Evolutionary conservation across 2,888 invertebrate species (phyloP).

Genomic region (Sminthurinus aureus): DNA sequence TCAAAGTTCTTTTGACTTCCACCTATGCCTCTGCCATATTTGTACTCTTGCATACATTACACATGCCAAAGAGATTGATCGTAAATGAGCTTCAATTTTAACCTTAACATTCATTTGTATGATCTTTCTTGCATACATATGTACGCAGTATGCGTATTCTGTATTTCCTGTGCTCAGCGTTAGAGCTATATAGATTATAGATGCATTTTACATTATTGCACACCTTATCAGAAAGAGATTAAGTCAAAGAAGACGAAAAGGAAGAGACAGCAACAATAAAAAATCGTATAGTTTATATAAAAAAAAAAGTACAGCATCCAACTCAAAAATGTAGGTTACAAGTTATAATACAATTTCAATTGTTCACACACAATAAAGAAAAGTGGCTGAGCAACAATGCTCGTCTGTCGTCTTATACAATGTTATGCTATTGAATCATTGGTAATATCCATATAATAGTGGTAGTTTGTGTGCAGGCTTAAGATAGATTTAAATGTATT

Average conservation of each 20-base stretch:
- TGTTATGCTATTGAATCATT: background rate
- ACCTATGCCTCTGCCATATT: background rate
- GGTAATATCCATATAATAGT: background rate
- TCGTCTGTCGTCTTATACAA: slow-evolving; percentile 14
- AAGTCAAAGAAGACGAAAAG: background rate
- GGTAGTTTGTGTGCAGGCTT: background rate
- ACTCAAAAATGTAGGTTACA: slow-evolving; percentile 23
- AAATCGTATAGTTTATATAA: background rate
- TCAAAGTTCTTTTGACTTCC: background rate
- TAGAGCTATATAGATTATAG: too few species aligned
- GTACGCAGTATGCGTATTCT: too few species aligned
- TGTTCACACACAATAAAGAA: slow-evolving; percentile 9
- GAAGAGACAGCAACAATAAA: background rate
- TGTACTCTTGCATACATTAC: background rate
- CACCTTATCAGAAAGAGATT: background rate
- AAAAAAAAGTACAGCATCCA: background rate
- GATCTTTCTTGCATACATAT: background rate
- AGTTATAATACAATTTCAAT: background rate
- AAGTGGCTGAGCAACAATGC: background rate
- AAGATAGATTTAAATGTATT: background rate
- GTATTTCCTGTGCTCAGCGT: too few species aligned
- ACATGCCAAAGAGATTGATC: background rate
- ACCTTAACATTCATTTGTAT: background rate
- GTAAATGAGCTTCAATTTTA: slow-evolving; percentile 8
- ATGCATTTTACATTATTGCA: too few species aligned